Evolutionary conservation across 2,888 invertebrate genomes (phyloP).

Genomic region (Lamproptera curius): DNA sequence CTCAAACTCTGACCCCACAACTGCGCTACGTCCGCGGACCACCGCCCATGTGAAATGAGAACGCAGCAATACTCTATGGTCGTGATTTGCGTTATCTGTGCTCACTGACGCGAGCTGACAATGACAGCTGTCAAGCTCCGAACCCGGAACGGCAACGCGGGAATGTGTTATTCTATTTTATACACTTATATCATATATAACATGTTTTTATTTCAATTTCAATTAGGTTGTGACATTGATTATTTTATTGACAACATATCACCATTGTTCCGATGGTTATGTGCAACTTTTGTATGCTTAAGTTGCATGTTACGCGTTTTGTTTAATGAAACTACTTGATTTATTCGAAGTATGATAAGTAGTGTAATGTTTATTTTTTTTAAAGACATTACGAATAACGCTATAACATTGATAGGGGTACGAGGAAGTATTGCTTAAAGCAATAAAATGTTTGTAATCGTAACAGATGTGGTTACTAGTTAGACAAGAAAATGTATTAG

Average conservation of each 20-base stretch:
- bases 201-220: background rate
- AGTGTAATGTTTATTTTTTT: slow-evolving; percentile 11
- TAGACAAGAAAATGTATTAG: slow-evolving; percentile 20
- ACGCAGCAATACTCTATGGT: slow-evolving; percentile 13
- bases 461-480: slow-evolving; percentile 36
- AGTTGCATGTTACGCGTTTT: slow-evolving; percentile 5
- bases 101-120: background rate
- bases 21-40: slow-evolving; percentile 90
- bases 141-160: background rate
- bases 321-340: slow-evolving; percentile 1
- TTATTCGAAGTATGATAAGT: no score
- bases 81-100: slow-evolving; percentile 3
- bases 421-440: slow-evolving; percentile 36
- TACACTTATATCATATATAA: background rate
- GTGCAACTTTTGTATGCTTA: background rate
- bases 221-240: slow-evolving; percentile 16
- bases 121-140: slow-evolving; percentile 7
- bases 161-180: background rate
- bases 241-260: slow-evolving; percentile 19
- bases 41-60: slow-evolving; percentile 82
- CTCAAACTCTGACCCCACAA: slow-evolving; percentile 87
- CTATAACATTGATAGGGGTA: slow-evolving; percentile 16
- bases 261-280: background rate
- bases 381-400: slow-evolving; percentile 22
- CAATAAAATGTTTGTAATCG: slow-evolving; percentile 42